Evolutionary conservation across 2,888 invertebrate species (phyloP), one percentile per base, ranked within the genome.

Genomic region (Caenorhabditis sinica): DNA sequence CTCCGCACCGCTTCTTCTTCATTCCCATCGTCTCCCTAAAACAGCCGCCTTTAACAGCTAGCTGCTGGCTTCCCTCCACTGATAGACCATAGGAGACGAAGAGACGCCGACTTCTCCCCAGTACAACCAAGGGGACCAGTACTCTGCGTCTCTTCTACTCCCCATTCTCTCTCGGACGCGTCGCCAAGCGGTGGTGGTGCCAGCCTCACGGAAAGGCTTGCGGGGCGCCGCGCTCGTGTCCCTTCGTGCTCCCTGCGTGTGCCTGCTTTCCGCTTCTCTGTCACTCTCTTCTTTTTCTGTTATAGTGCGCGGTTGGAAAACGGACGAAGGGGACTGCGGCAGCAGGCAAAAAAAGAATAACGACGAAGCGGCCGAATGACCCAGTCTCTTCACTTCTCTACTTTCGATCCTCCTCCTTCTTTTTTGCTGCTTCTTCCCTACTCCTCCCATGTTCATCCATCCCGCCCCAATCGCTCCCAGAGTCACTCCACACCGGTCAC

Each of bases 201-300:
- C 79, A 79, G 79, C 79, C 79, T 71, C 79, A 49, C 72, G 71
- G 65, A 71, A 72, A 79, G 79, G 58, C 71, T 58, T 72, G 79
- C 79, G 56, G 79, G 79, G 79, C 79, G 79, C 79, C 71, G 79
- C 79, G 79, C 79, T 79, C 79, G 79, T 79, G 71, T 72, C 79
- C 71, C 79, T 45, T 63, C 40, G 79, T 79, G 79, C 79, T 79
- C 79, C 28, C 66, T 68, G 53, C 49, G 56, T 56, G 75, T 66
- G 75, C 43, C 45, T 30, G 68, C 76, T 69, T 68, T 65, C 65
- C 75, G 56, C 65, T 45, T 60, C 66, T 76, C 65, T 76, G 56
- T 76, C 5, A 58, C 56, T 33, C 58, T 69, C 66, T 76, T 68
- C 43, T 45, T n/a, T n/a, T n/a, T 6, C 40, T 40, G 40, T 40